phyloP scores from a whole-genome alignment of 30 jellyfish, hydroid and myxozoan genomes.

The Turritopsis rubra region DNA sequence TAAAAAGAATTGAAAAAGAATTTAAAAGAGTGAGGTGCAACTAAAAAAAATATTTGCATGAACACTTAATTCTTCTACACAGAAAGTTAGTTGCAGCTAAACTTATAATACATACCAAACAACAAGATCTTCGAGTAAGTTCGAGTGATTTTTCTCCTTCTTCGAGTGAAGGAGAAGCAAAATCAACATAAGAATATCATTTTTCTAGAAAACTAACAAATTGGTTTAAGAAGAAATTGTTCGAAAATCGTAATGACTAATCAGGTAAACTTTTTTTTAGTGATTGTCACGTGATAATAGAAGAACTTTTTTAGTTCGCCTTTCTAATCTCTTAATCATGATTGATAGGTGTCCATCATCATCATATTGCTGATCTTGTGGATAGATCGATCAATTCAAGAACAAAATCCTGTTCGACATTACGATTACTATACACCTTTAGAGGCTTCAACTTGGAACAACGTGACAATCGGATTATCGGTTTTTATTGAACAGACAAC shows the following conservation, averaged over 20 bases:
- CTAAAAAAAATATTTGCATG: too few relatives aligned
- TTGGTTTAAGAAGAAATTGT: background rate
- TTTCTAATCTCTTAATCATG: too few relatives aligned
- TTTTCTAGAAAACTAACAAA: too few relatives aligned
- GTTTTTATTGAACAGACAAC: background rate
- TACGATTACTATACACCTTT: background rate
- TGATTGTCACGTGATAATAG: too few relatives aligned
- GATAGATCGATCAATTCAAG: background rate
- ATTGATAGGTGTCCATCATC: background rate
- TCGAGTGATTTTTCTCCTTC: background rate
- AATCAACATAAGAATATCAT: too few relatives aligned
- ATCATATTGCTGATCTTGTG: background rate
- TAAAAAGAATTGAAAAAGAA: too few relatives aligned
- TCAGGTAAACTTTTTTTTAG: background rate
- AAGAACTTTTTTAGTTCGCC: too few relatives aligned
- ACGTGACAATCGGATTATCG: background rate
- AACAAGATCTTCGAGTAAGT: background rate
- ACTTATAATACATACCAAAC: background rate
- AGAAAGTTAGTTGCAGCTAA: too few relatives aligned
- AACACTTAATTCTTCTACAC: too few relatives aligned
- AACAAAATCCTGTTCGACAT: background rate
- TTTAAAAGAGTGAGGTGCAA: too few relatives aligned
- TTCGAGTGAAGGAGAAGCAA: too few relatives aligned
- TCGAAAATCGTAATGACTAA: background rate
- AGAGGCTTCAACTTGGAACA: background rate